Base-by-base conservation (phyloP, 2,888 invertebrate genomes). In the Archaeoteleia sp. region DNA sequence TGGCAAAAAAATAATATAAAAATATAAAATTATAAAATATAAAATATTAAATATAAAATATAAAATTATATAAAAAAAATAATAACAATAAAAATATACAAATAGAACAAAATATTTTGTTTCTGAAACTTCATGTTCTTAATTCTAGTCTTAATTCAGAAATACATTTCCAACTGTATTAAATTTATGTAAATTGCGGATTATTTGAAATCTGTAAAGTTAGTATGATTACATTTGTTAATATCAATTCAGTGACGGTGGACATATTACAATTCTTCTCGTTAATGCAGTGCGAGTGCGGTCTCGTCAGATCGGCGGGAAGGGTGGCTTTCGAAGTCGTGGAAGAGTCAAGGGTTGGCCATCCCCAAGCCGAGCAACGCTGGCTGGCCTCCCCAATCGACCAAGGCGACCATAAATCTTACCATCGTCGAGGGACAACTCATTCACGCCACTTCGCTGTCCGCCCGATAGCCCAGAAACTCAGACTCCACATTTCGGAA, bases 331-430 rank as follows among this genome's bases (percentile, higher is more conserved):
- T 57, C 54, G 76, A 70, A 71, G 72, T 71, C 70, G 67, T 67
- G 55, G 55, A 77, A 71, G 74, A 82, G 81, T 83, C 82, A 84
- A 84, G 81, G 83, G 84, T 83, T 83, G 80, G 76, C 58, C 73
- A 72, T 75, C 76, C 77, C 74, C 70, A 62, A 74, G 71, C 67
- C 68, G 73, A 70, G 67, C 75, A 53, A 71, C 73, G 71, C 71
- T 71, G 73, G 72, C 74, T 73, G 74, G 72, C 71, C 71, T 74
- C 74, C 76, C 76, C 70, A 67, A 69, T 73, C 73, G 67, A 73
- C 74, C 78, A 76, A 79, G 77, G 75, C 78, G 76, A 76, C 82
- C 81, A 84, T 84, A 84, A 84, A 84, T 84, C 84, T 84, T 82
- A 77, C 78, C 68, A 82, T 83, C 82, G 81, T 80, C 82, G 81